phyloP scores from a whole-genome alignment of 2,888 invertebrate species.

The Diplolepis rosae region DNA sequence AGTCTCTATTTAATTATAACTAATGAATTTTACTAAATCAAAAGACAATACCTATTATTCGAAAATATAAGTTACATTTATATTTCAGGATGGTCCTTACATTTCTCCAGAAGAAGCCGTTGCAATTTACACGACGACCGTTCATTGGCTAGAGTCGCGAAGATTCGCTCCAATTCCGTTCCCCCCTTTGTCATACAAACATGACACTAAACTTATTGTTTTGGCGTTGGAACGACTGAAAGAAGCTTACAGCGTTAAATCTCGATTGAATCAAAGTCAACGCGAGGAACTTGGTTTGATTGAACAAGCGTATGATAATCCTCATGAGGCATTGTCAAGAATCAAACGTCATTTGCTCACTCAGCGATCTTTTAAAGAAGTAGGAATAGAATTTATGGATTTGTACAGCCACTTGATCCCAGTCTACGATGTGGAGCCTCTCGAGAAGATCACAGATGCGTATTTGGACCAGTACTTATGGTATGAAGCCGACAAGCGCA shows the following conservation, averaged over 20 bases:
- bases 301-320: constrained; percentile 99
- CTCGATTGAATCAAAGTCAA: constrained; percentile 98
- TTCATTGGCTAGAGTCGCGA: constrained; percentile 99
- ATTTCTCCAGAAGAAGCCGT: constrained; percentile 99
- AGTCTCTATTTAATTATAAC: neutral
- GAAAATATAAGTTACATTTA: constrained; percentile 31
- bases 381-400: constrained; percentile 99
- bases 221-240: constrained; percentile 96
- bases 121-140: constrained; percentile 99
- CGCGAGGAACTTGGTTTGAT: constrained; percentile 98
- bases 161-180: constrained; percentile 99
- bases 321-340: constrained; percentile 98
- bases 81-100: constrained; percentile 93
- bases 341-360: constrained; percentile 99
- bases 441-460: constrained; percentile 99
- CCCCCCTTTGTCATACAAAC: constrained; percentile 99
- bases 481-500: constrained; percentile 99
- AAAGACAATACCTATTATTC: too few species aligned
- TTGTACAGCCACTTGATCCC: constrained; percentile 98
- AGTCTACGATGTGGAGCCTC: constrained; percentile 98
- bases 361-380: constrained; percentile 98
- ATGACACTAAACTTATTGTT: constrained; percentile 98
- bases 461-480: constrained; percentile 99
- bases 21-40: neutral
- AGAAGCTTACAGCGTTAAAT: constrained; percentile 98